Evolutionary conservation across 2,113 vertebrate species (phyloP).

Genomic region (Zonotrichia leucophrys): DNA sequence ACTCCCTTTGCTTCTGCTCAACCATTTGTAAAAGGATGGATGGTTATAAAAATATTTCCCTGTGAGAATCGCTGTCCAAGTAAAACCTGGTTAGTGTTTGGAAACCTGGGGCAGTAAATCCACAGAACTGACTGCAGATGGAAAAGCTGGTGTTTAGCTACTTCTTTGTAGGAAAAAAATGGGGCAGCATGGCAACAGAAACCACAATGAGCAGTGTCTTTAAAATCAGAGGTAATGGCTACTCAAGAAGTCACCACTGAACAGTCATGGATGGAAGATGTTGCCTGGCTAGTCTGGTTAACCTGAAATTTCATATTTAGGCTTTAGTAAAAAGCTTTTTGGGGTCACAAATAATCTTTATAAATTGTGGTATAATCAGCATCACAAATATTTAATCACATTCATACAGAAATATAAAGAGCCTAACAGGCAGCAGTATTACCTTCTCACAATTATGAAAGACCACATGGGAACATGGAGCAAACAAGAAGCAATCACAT

Average conservation of each 20-base stretch:
- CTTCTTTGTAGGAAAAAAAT: neutral
- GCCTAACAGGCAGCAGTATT: neutral
- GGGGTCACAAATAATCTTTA: neutral
- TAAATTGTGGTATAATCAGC: neutral
- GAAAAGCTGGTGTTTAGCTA: neutral
- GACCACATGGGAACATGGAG: neutral
- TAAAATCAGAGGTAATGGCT: neutral
- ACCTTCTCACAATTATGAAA: neutral
- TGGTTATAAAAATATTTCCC: neutral
- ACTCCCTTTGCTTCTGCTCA: constrained; percentile 19
- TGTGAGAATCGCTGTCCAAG: neutral
- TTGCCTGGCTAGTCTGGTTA: neutral
- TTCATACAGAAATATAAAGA: neutral
- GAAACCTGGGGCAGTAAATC: neutral
- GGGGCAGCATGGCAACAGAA: neutral
- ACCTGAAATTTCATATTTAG: neutral
- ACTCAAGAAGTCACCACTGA: neutral
- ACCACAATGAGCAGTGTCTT: neutral
- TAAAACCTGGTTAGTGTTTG: neutral
- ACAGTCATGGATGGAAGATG: neutral
- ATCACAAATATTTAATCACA: neutral
- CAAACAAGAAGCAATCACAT: neutral
- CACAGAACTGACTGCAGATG: neutral
- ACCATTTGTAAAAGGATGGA: constrained; percentile 36
- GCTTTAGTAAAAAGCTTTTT: neutral